Conservation (phyloP, 2,113 vertebrate species). For the Nycticorax nycticorax region DNA sequence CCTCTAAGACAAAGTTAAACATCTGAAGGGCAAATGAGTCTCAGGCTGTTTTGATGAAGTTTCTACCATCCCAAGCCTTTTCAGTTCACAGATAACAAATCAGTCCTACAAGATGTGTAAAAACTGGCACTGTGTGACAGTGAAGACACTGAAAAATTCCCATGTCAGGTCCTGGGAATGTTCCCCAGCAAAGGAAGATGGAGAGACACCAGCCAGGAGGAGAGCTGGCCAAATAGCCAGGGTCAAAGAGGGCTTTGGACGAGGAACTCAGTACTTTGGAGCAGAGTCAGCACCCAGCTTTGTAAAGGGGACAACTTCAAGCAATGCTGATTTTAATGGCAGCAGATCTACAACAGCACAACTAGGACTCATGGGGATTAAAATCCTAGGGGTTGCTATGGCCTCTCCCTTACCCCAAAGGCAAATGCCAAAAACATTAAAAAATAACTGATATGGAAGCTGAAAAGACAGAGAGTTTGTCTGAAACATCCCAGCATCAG, state of each 20-base stretch:
- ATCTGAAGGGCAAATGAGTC: background rate
- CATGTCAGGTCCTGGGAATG: background rate
- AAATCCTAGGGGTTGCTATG: background rate
- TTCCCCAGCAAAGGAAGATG: background rate
- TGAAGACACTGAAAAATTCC: background rate
- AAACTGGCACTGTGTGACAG: background rate
- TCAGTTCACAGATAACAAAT: background rate
- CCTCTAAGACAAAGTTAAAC: background rate
- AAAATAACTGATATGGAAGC: background rate
- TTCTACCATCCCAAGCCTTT: background rate
- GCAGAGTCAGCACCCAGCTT: background rate
- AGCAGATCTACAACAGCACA: background rate
- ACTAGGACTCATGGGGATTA: background rate
- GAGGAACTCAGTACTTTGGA: background rate
- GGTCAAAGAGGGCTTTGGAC: background rate
- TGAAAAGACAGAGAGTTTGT: background rate
- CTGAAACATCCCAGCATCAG: background rate
- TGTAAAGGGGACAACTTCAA: background rate
- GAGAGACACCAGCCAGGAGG: background rate
- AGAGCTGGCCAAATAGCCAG: background rate
- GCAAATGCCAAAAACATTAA: conserved; percentile 19
- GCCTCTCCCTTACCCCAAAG: background rate
- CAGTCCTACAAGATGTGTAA: background rate
- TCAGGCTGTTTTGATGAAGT: background rate
- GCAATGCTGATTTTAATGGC: background rate